Evolutionary conservation across 2,888 invertebrate genomes (phyloP).

Genomic region (Cetonia aurata): DNA sequence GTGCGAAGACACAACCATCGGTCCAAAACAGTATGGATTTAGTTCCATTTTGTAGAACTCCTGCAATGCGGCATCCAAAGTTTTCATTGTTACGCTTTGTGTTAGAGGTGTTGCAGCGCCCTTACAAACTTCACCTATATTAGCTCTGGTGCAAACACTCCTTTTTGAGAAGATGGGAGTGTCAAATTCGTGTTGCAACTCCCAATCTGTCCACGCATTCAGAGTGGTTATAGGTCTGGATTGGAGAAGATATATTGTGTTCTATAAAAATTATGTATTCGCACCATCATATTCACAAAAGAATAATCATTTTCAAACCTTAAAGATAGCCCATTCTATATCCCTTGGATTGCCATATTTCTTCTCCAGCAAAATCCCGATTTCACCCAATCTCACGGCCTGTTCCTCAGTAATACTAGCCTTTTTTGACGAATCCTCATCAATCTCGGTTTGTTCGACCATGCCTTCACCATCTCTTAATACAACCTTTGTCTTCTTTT

Average conservation of each 20-base stretch:
- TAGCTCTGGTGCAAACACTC: conserved; percentile 78
- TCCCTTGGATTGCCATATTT: conserved; percentile 80
- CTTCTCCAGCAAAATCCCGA: conserved; percentile 74
- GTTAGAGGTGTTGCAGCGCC: conserved; percentile 68
- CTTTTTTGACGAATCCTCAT: conserved; percentile 62
- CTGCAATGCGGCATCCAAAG: conserved; percentile 21
- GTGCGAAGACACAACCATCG: conserved; percentile 12
- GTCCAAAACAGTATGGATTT: conserved; percentile 22
- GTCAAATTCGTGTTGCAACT: conserved; percentile 84
- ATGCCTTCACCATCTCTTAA: conserved; percentile 61
- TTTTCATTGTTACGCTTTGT: conserved; percentile 30
- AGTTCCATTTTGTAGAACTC: neutral
- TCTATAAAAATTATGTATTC: conserved; percentile 61
- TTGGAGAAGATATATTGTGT: conserved; percentile 77
- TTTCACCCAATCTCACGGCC: conserved; percentile 70
- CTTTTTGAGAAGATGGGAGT: conserved; percentile 74
- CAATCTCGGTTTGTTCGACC: conserved; percentile 57
- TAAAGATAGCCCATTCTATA: conserved; percentile 83
- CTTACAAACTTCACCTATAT: conserved; percentile 80
- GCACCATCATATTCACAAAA: conserved; percentile 1
- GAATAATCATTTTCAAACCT: conserved; percentile 63
- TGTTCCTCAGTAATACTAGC: conserved; percentile 72
- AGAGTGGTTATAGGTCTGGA: conserved; percentile 83
- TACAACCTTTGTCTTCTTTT: conserved; percentile 70
- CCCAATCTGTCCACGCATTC: conserved; percentile 81